phyloP scores from a whole-genome alignment of 1,140 invertebrate genomes.

The Lordiphosa clarofinis region DNA sequence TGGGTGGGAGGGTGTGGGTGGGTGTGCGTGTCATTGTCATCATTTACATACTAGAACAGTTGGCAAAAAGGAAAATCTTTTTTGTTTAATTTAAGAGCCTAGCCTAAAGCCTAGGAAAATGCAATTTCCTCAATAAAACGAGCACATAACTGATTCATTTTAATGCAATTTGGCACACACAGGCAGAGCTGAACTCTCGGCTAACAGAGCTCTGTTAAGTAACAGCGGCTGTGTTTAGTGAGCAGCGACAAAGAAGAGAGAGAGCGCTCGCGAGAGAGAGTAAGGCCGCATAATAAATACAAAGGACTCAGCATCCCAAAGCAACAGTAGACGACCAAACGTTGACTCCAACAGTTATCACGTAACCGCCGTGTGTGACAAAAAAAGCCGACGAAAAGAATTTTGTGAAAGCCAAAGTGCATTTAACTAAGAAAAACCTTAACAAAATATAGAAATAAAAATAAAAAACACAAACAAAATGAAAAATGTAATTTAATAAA shows the following conservation, averaged over 20 bases:
- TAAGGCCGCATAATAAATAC: slow-evolving; percentile 53
- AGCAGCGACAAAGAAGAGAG: slow-evolving; percentile 19
- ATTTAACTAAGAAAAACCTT: too few species aligned
- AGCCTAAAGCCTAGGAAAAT: slow-evolving; percentile 25
- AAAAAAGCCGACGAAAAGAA: neutral
- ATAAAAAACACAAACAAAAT: too few species aligned
- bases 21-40: slow-evolving; percentile 12
- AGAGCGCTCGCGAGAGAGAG: slow-evolving; percentile 17
- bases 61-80: slow-evolving; percentile 5
- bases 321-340: slow-evolving; percentile 54
- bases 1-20: neutral
- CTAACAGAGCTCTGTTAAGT: slow-evolving; percentile 46
- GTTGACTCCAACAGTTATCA: slow-evolving; percentile 31
- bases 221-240: slow-evolving; percentile 38
- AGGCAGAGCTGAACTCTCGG: neutral
- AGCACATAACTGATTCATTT: slow-evolving; percentile 51
- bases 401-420: too few species aligned
- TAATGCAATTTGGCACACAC: slow-evolving; percentile 53
- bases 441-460: too few species aligned
- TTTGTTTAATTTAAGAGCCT: slow-evolving; percentile 16
- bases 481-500: too few species aligned
- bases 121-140: slow-evolving; percentile 30
- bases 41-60: slow-evolving; percentile 46
- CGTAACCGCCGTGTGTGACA: slow-evolving; percentile 60
- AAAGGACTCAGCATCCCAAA: slow-evolving; percentile 45